A percentile compares a stretch with the other conserved stretches of the same genome.
These are phyloP conservation scores for Eupristina koningsbergeri DNA, from an alignment of 1,140 invertebrate genomes.

Conservation along the genomic window DNA sequence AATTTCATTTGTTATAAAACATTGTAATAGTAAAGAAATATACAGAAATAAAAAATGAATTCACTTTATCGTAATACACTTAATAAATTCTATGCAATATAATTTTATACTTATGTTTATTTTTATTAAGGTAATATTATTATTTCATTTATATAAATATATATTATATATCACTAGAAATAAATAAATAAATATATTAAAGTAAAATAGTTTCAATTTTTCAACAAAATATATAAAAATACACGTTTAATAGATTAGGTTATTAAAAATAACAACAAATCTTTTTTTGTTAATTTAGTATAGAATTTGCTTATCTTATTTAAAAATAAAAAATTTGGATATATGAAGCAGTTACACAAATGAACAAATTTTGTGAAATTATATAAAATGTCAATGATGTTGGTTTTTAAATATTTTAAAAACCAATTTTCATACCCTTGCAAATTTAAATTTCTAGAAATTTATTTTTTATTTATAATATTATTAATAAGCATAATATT, in stretches of 20 bases:
- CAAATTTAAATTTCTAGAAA: conserved; percentile 17
- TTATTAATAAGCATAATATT: conserved; percentile 12
- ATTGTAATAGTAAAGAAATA: no score
- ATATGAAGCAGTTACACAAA: conserved; percentile 2
- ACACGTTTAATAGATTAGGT: background rate
- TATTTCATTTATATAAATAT: no score
- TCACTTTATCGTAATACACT: no score
- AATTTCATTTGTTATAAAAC: no score
- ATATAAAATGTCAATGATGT: conserved; percentile 42
- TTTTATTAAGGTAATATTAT: no score
- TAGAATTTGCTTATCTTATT: background rate
- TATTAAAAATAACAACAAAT: background rate
- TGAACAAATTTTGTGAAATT: conserved; percentile 58
- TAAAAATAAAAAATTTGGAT: conserved; percentile 3
- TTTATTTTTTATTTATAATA: conserved; percentile 34
- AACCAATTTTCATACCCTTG: conserved; percentile 55
- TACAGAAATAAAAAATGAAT: no score
- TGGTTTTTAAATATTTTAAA: conserved; percentile 48
- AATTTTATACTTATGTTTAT: no score
- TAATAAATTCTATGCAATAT: no score
- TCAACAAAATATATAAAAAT: no score
- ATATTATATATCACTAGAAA: no score
- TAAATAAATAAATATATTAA: no score
- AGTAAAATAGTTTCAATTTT: no score
- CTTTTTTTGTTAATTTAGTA: background rate